A percentile compares a stretch with the other conserved stretches of the same genome.
Evolutionary conservation across 2,888 invertebrate genomes (phyloP).

Genomic region (Amiota communis): DNA sequence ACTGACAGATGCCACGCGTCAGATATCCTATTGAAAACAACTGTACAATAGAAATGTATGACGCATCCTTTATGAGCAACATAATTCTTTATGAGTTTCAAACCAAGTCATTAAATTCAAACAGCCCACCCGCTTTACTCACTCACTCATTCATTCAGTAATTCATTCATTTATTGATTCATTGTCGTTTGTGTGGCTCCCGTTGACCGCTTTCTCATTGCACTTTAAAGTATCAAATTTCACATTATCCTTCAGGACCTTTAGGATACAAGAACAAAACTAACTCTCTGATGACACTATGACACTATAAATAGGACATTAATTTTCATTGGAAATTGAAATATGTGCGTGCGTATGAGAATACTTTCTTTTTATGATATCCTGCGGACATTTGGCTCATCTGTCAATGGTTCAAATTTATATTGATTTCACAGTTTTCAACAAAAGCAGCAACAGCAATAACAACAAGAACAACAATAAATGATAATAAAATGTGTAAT

Average conservation of each 20-base stretch:
- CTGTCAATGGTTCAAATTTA: slow-evolving; percentile 47
- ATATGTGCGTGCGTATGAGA: slow-evolving; percentile 11
- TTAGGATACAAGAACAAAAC: neutral
- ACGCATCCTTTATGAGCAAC: slow-evolving; percentile 13
- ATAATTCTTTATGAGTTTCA: slow-evolving; percentile 5
- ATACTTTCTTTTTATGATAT: slow-evolving; percentile 28
- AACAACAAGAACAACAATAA: slow-evolving; percentile 40
- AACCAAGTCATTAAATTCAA: slow-evolving; percentile 10
- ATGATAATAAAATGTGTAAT: slow-evolving; percentile 59
- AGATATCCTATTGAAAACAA: neutral
- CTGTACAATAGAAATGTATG: neutral
- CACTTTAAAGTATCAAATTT: slow-evolving; percentile 25
- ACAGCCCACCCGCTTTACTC: slow-evolving; percentile 7
- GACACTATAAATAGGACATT: slow-evolving; percentile 50
- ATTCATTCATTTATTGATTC: too few relatives aligned
- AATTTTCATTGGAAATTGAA: slow-evolving; percentile 46
- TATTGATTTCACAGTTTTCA: slow-evolving; percentile 48
- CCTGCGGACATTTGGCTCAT: slow-evolving; percentile 33
- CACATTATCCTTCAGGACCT: neutral
- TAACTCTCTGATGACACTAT: too few relatives aligned
- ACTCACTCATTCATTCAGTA: too few relatives aligned
- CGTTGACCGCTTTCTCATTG: too few relatives aligned
- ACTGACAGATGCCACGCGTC: slow-evolving; percentile 21
- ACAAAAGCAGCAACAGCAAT: slow-evolving; percentile 38
- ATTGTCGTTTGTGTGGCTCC: too few relatives aligned